phyloP scores from a whole-genome alignment of 2,888 invertebrate species.

The Hetaerina titia region DNA sequence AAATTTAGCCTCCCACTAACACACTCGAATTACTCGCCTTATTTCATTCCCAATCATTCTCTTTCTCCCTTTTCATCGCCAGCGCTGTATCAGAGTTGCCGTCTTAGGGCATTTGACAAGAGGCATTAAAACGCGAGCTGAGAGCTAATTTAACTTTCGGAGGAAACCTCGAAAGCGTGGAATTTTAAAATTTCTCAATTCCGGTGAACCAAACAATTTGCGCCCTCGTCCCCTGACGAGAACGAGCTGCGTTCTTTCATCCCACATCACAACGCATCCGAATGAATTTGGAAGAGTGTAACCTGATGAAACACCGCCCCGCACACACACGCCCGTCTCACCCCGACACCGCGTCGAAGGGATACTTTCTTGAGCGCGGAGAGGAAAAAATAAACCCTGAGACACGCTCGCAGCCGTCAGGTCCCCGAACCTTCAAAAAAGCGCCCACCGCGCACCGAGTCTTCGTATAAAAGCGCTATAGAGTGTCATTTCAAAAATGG shows the following conservation, averaged over 20 bases:
- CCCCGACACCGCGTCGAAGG: background rate
- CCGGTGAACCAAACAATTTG: slow-evolving; percentile 41
- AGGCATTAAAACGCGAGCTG: background rate
- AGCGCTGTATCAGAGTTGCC: background rate
- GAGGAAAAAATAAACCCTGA: background rate
- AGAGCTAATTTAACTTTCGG: slow-evolving; percentile 17
- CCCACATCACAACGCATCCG: background rate
- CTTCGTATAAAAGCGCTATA: slow-evolving; percentile 58
- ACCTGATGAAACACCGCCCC: slow-evolving; percentile 29
- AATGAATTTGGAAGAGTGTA: slow-evolving; percentile 58
- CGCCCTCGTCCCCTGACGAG: background rate
- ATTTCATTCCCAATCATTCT: background rate
- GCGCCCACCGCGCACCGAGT: slow-evolving; percentile 19
- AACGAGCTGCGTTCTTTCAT: background rate
- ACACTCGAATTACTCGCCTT: background rate
- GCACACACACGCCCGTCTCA: background rate
- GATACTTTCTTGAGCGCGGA: slow-evolving; percentile 28
- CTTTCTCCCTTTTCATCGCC: background rate
- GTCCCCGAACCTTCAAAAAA: background rate
- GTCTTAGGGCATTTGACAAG: background rate
- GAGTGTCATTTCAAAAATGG: slow-evolving; percentile 65
- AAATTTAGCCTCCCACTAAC: background rate
- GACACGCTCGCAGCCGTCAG: slow-evolving; percentile 1
- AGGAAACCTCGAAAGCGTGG: background rate
- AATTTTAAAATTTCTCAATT: slow-evolving; percentile 32